Evolutionary conservation across 2,888 invertebrate genomes (phyloP).

Genomic region (Pogonocherus hispidulus): DNA sequence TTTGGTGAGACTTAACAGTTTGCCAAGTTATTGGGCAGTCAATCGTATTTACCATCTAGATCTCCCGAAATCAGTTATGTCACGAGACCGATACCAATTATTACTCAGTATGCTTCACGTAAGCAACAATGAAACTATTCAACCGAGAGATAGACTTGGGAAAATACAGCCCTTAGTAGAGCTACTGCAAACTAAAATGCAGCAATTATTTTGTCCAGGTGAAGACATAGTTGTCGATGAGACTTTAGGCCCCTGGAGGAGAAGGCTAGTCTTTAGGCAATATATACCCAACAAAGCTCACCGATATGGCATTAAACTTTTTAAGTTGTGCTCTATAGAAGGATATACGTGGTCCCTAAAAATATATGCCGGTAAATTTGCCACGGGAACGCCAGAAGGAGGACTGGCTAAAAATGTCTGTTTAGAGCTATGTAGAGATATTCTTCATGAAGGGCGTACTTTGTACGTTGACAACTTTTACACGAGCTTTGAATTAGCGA

Average conservation of each 20-base stretch:
- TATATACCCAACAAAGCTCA: conserved; percentile 40
- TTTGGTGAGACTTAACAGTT: conserved; percentile 23
- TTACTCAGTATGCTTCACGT: conserved; percentile 11
- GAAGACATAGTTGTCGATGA: conserved; percentile 52
- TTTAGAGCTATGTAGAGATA: conserved; percentile 24
- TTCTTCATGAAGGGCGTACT: too few species aligned
- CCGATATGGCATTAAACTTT: conserved; percentile 32
- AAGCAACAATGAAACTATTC: conserved; percentile 21
- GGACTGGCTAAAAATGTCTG: neutral
- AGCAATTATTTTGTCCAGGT: conserved; percentile 45
- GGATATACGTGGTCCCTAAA: conserved; percentile 32
- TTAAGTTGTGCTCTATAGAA: conserved; percentile 34
- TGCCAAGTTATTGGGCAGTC: conserved; percentile 36
- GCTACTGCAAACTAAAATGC: conserved; percentile 39
- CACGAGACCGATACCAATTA: neutral
- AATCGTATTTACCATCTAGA: neutral
- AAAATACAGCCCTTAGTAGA: conserved; percentile 31
- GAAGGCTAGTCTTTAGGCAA: conserved; percentile 51
- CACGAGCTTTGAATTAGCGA: conserved; percentile 47
- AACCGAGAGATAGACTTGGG: conserved; percentile 22
- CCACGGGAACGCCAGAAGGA: neutral
- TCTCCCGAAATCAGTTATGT: conserved; percentile 4
- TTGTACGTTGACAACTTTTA: conserved; percentile 51
- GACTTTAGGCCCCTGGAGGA: conserved; percentile 52
- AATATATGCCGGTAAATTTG: conserved; percentile 31